Evolutionary conservation across 2,888 invertebrate species (phyloP), one percentile per base, ranked within the genome.

Genomic region (Meliscaeva auricollis): DNA sequence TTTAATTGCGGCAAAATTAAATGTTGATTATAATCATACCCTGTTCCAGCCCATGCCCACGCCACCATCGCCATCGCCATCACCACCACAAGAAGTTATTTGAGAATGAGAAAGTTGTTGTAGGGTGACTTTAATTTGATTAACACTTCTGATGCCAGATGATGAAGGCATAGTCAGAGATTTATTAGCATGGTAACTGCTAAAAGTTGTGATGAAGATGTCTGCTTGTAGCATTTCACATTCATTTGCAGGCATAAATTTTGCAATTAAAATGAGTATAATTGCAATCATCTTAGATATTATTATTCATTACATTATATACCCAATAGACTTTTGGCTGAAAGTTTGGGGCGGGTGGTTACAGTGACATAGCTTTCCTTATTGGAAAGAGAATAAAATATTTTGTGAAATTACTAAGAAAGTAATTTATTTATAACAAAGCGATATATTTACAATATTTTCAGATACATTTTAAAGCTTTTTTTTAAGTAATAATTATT

Each of bases 1-100:
- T 78, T 83, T 83, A 83, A 83, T 83, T 78, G 83, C 30, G 73
- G 56, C 38, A 58, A 50, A 75, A 58, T 66, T 56, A 70, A 79
- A 26, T 69, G 64, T 75, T 73, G 50, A 60, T 79, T 70, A 54
- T 74, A 30, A 62, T 73, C 72, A 35, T 7, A 38, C 58, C 20
- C 30, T 6, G 15, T 6, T 9, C 7, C 6, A 32, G 9, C 35
- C 35, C 35, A 35, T 35, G 6, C 3, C 0, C 35, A 2, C 35
- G 6, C 35, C 7, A 8, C 7, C 9, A 35, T 1, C 35, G 7
- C 3, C 6, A 8, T 35, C 9, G 35, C 6, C 11, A 38, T 11
- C 38, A 35, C 9, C 38, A 38, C 11, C 9, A 9, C 11, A 38
- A 8, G 35, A 38, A 13, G 3, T 38, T 9, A 38, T 38, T 38